Conservation (phyloP, 2,797 vertebrate genomes). For the Pyrocephalus nanus region DNA sequence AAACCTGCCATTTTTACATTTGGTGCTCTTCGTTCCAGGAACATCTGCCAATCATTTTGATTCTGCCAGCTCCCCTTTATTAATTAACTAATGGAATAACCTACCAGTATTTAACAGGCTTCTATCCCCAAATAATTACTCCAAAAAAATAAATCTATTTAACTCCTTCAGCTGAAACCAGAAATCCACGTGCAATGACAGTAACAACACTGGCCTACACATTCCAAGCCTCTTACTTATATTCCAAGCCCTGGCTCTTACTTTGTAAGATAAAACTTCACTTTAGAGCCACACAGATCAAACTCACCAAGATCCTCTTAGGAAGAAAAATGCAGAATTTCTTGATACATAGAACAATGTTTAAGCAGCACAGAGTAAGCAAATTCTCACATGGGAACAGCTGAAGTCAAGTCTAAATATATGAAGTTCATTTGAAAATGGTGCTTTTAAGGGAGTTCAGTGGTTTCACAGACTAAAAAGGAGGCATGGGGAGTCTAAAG, state of each 20-base stretch:
- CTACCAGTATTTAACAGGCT: slow-evolving; percentile 68
- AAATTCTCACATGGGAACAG: slow-evolving; percentile 44
- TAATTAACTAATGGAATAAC: slow-evolving; percentile 75
- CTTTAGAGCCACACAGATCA: slow-evolving; percentile 57
- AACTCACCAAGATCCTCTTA: slow-evolving; percentile 22
- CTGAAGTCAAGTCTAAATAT: slow-evolving; percentile 37
- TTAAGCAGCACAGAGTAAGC: slow-evolving; percentile 59
- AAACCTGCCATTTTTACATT: slow-evolving; percentile 55
- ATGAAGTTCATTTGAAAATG: slow-evolving; percentile 45
- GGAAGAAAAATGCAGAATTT: slow-evolving; percentile 35
- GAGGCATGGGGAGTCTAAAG: slow-evolving; percentile 26
- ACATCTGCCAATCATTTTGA: slow-evolving; percentile 75
- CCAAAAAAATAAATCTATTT: slow-evolving; percentile 43
- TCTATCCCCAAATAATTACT: slow-evolving; percentile 62
- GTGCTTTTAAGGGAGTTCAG: slow-evolving; percentile 55
- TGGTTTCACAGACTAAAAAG: slow-evolving; percentile 56
- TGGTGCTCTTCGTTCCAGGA: slow-evolving; percentile 67
- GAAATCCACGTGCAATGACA: neutral
- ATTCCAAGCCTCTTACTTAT: slow-evolving; percentile 40
- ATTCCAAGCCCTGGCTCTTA: neutral
- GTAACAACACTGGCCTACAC: neutral
- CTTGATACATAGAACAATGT: slow-evolving; percentile 42
- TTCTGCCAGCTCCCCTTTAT: slow-evolving; percentile 74
- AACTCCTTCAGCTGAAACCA: slow-evolving; percentile 17
- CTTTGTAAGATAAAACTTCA: slow-evolving; percentile 56